Conservation (phyloP, 2,113 vertebrate species). For the Nyctibius bracteatus region DNA sequence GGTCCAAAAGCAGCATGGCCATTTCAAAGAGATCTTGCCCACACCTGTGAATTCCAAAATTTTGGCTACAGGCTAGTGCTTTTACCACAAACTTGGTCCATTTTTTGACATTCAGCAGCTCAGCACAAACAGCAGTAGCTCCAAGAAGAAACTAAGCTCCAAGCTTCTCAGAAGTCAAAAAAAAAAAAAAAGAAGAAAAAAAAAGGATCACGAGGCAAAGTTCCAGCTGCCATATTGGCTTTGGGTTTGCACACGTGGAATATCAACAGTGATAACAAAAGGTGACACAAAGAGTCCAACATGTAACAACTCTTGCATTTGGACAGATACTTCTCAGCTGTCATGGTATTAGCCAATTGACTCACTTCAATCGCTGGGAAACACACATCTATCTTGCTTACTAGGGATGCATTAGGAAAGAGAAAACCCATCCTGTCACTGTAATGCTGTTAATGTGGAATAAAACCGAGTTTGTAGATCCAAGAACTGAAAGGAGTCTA, state of each 20-base stretch:
- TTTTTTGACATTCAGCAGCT: not conserved
- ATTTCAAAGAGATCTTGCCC: not conserved
- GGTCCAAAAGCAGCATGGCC: not conserved
- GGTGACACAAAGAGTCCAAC: not conserved
- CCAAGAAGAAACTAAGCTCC: not conserved
- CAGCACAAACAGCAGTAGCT: not conserved
- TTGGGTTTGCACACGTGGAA: not conserved
- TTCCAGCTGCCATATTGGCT: not conserved
- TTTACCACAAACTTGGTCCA: not conserved
- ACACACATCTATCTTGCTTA: not conserved
- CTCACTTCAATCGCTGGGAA: not conserved
- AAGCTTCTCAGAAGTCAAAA: not conserved
- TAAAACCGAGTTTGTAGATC: not conserved
- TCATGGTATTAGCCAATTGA: not conserved
- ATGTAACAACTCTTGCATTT: not conserved
- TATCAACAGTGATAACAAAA: not conserved
- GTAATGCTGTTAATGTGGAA: not conserved
- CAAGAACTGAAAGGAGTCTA: not conserved
- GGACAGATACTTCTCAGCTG: not conserved
- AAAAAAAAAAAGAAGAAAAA: accelerated
- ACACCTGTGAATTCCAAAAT: not conserved
- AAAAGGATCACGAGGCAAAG: not conserved
- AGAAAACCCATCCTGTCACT: not conserved
- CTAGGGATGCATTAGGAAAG: not conserved
- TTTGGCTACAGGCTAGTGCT: not conserved